phyloP scores from a whole-genome alignment of 2,888 invertebrate genomes.

The Acrobasis suavella region DNA sequence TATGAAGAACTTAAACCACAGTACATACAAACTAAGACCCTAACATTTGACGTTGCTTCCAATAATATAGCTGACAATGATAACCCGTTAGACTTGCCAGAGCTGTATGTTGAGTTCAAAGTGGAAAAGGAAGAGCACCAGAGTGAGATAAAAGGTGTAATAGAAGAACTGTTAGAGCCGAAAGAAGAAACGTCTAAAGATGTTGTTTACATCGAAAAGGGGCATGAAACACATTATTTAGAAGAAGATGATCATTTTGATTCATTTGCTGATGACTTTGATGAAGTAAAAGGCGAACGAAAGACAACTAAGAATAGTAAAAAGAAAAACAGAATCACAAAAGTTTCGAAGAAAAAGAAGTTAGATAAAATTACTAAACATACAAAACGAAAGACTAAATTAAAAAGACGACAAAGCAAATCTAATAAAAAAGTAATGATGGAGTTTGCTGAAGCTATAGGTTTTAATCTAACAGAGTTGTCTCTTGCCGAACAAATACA shows the following conservation, averaged over 20 bases:
- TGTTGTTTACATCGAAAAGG: background rate
- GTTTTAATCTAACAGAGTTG: slow-evolving; percentile 13
- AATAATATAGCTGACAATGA: background rate
- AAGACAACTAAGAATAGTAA: no score
- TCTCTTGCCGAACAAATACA: slow-evolving; percentile 11
- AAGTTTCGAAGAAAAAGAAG: slow-evolving; percentile 5
- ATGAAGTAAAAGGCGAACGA: background rate
- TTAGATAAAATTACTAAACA: background rate
- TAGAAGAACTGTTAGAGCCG: slow-evolving; percentile 3
- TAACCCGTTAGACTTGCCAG: slow-evolving; percentile 7
- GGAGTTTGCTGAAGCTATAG: slow-evolving; percentile 5
- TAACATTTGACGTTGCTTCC: background rate
- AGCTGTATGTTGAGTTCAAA: slow-evolving; percentile 1
- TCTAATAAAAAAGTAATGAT: slow-evolving; percentile 2
- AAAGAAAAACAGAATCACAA: background rate
- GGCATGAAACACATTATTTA: background rate
- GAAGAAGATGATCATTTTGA: slow-evolving; percentile 9
- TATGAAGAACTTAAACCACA: slow-evolving; percentile 10
- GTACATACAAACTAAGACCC: background rate
- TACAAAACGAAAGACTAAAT: background rate
- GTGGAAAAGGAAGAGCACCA: slow-evolving; percentile 14
- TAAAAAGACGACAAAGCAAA: background rate
- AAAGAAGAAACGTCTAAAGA: slow-evolving; percentile 9
- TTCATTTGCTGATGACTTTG: slow-evolving; percentile 3
- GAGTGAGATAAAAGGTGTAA: slow-evolving; percentile 4